Conservation (phyloP, 1,140 invertebrate genomes). For the Bombus superbus region DNA sequence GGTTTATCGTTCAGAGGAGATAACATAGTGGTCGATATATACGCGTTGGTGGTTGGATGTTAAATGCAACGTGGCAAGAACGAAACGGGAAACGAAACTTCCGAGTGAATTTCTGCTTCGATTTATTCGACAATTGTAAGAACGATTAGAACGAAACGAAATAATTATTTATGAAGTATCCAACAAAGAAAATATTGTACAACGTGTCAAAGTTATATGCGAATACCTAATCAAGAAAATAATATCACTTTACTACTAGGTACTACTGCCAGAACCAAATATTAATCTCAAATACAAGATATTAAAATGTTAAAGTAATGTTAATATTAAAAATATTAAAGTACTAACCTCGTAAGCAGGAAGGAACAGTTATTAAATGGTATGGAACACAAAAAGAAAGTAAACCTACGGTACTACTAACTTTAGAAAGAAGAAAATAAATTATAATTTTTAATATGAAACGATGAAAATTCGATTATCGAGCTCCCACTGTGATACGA, state of each 20-base stretch:
- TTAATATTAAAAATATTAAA: neutral
- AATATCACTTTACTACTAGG: neutral
- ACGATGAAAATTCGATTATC: neutral
- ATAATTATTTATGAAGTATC: neutral
- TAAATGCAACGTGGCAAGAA: neutral
- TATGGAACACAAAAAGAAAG: neutral
- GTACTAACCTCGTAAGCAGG: neutral
- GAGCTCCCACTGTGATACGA: neutral
- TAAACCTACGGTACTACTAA: neutral
- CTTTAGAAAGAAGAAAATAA: neutral
- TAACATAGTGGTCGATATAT: neutral
- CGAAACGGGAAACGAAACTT: neutral
- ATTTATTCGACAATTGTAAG: neutral
- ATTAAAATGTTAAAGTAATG: neutral
- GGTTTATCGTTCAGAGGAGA: neutral
- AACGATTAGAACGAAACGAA: neutral
- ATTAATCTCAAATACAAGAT: neutral
- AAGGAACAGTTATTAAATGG: neutral
- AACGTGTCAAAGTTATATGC: too few species aligned
- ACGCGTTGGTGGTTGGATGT: neutral
- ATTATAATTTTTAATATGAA: neutral
- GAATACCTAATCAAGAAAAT: too few species aligned
- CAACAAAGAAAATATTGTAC: neutral
- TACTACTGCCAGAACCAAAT: neutral
- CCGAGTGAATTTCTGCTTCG: neutral